These are phyloP conservation scores for Ceyx margarethae DNA, from an alignment of 2,113 vertebrate species.

Conservation along the genomic window DNA sequence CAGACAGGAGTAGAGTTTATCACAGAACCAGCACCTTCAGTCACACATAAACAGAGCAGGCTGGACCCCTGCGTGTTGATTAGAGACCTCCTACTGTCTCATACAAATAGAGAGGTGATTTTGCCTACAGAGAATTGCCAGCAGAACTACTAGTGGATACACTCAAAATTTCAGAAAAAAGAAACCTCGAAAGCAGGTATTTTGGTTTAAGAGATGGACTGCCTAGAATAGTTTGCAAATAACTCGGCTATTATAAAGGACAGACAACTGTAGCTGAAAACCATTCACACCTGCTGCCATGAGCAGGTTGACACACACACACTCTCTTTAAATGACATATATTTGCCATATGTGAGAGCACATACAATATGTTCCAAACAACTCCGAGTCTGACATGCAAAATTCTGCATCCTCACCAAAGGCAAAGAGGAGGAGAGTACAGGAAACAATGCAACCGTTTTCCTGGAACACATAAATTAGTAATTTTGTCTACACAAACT, in stretches of 20 bases:
- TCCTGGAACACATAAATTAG: rapidly evolving
- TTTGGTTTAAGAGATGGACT: background rate
- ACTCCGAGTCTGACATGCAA: background rate
- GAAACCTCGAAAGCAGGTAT: background rate
- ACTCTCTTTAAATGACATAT: background rate
- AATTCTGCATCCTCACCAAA: background rate
- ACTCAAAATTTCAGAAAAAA: background rate
- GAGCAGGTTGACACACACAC: background rate
- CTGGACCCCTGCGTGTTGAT: background rate
- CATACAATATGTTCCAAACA: background rate
- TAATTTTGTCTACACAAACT: background rate
- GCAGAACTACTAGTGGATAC: background rate
- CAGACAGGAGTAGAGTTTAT: background rate
- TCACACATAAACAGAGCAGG: background rate
- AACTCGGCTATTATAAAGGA: background rate
- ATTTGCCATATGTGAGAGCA: background rate
- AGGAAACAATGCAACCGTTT: background rate
- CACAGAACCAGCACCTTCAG: background rate
- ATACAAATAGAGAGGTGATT: background rate
- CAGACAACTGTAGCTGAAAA: background rate
- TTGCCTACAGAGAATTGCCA: background rate
- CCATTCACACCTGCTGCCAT: background rate
- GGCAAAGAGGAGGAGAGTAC: background rate
- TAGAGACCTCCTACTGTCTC: background rate
- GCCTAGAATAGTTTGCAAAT: slow-evolving; percentile 26